These are phyloP conservation scores for Lasioglossum figueresi DNA, from an alignment of 2,888 invertebrate species.

Conservation along the genomic window DNA sequence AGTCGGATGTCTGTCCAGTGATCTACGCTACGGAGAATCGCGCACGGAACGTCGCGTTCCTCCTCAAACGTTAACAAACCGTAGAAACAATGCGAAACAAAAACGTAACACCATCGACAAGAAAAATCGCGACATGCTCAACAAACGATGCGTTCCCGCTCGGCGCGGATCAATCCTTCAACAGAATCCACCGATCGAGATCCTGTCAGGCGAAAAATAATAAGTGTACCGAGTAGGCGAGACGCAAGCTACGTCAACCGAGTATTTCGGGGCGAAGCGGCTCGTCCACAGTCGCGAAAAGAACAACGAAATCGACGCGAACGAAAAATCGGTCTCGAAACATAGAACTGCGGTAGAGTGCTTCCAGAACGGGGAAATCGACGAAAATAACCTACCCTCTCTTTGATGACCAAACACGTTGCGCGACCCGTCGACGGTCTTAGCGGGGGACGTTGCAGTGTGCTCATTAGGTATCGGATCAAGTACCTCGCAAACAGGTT, in stretches of 20 bases:
- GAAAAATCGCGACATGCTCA: slow-evolving; percentile 71
- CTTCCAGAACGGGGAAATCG: no score
- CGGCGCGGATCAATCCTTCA: slow-evolving; percentile 3
- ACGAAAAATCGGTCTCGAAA: not conserved
- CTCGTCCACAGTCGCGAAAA: slow-evolving; percentile 34
- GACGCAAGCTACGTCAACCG: slow-evolving; percentile 17
- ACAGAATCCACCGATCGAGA: not conserved
- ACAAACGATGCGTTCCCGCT: slow-evolving; percentile 62
- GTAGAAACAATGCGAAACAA: slow-evolving; percentile 80
- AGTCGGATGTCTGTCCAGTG: slow-evolving; percentile 1
- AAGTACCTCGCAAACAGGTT: no score
- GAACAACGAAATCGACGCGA: not conserved
- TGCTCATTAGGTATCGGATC: no score
- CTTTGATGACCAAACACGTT: no score
- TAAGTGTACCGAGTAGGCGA: slow-evolving; percentile 41
- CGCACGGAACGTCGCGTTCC: slow-evolving; percentile 18
- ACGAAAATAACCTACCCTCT: no score
- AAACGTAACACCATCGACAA: slow-evolving; percentile 78
- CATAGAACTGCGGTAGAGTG: no score
- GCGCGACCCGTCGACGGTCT: no score
- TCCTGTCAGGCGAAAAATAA: slow-evolving; percentile 45
- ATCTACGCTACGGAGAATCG: not conserved
- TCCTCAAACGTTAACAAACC: slow-evolving; percentile 75
- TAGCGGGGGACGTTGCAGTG: no score
- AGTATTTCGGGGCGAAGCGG: slow-evolving; percentile 19